These are phyloP conservation scores for Raja brachyura DNA, from an alignment of 2,113 vertebrate genomes.

Conservation along the genomic window DNA sequence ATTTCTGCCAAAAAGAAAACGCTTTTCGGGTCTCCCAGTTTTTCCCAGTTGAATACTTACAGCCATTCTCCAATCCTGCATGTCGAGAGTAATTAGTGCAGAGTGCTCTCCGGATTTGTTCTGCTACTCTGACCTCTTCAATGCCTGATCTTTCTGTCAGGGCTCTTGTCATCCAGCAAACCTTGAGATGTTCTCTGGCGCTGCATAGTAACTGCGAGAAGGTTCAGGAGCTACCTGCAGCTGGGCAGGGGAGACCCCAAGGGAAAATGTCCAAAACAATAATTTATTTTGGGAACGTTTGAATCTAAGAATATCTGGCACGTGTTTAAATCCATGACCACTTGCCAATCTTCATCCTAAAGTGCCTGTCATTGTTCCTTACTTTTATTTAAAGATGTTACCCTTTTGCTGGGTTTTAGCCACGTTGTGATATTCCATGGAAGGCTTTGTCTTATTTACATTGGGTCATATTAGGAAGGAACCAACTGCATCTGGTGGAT, in stretches of 20 bases:
- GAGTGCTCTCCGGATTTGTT: not conserved
- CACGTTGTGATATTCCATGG: not conserved
- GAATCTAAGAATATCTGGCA: not conserved
- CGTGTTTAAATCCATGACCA: not conserved
- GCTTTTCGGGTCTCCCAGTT: not conserved
- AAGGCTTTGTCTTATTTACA: not conserved
- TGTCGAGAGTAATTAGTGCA: not conserved
- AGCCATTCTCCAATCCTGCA: not conserved
- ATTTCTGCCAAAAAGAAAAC: not conserved
- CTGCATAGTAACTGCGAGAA: not conserved
- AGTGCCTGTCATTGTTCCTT: not conserved
- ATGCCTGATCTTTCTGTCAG: not conserved
- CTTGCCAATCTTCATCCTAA: not conserved
- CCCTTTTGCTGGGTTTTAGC: not conserved
- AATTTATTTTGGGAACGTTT: not conserved
- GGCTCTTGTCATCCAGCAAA: not conserved
- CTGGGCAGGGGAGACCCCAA: not conserved
- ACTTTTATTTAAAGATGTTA: not conserved
- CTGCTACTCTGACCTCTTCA: not conserved
- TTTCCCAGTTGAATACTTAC: not conserved
- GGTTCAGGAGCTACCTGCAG: not conserved
- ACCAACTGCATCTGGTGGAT: too few species aligned
- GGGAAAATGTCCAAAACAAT: not conserved
- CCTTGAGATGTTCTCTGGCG: not conserved
- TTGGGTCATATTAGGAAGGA: not conserved